These are phyloP conservation scores for Hofmannophila pseudospretella DNA, from an alignment of 2,888 invertebrate genomes.

Conservation along the genomic window DNA sequence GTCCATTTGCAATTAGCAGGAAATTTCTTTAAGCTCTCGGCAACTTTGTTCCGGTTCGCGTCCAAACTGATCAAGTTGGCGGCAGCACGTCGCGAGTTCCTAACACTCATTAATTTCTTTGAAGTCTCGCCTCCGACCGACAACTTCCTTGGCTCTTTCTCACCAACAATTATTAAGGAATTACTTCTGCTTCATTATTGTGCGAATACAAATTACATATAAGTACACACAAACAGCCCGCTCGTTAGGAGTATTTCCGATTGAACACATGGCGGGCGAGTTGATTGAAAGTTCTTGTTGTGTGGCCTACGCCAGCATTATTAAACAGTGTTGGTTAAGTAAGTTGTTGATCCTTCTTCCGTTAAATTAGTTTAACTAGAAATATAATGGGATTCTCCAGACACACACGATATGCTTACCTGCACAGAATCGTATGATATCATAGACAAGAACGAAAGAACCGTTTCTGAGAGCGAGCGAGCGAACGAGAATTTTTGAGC, in stretches of 20 bases:
- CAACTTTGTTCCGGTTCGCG: conserved; percentile 74
- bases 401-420: no score
- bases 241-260: conserved; percentile 46
- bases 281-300: conserved; percentile 45
- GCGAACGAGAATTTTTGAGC: no score
- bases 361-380: no score
- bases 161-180: conserved; percentile 68
- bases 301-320: conserved; percentile 15
- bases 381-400: no score
- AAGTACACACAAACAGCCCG: conserved; percentile 22
- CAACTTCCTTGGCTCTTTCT: conserved; percentile 60
- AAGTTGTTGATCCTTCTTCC: no score
- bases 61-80: conserved; percentile 71
- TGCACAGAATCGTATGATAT: no score
- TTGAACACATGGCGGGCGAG: conserved; percentile 35
- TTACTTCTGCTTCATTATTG: conserved; percentile 63
- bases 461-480: no score
- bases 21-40: conserved; percentile 59
- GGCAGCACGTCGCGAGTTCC: conserved; percentile 68
- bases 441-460: no score
- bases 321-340: no score
- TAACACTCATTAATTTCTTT: conserved; percentile 77
- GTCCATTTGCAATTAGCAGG: conserved; percentile 56
- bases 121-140: conserved; percentile 59
- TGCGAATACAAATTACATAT: conserved; percentile 28